Evolutionary conservation across 1,140 invertebrate species (phyloP), one percentile per base, ranked within the genome.

Genomic region (Drosophila neocordata): DNA sequence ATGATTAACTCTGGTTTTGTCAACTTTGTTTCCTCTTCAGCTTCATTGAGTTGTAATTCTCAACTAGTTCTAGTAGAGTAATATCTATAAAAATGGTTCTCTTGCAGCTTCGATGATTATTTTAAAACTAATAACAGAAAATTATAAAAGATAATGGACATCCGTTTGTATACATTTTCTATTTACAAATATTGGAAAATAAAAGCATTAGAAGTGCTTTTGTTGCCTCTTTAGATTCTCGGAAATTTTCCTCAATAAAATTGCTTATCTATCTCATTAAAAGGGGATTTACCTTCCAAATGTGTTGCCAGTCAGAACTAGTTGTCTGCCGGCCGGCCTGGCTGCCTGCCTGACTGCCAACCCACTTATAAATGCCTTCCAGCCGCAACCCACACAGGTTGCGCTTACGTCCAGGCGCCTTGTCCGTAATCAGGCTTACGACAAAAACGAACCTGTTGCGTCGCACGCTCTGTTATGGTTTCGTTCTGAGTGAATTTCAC

Each of bases 361-460:
- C 27, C 27, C 27, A 31, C 27, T 6, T 0, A 6, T 6, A 24
- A 24, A 24, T 24, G 22, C 22, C 22, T 44, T 44, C 41, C 41
- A 44, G 41, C n/a, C n/a, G 24, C 27, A 31, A 56, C 27, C 53
- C 53, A 56, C 52, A 56, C 27, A 56, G 31, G 53, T 56, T 56
- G 53, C 27, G 44, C 4, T 34, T 56, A 34, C 8, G 24, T 56
- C 27, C 53, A 56, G 51, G 53, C 27, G 41, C 41, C 41, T 20
- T 56, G 27, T 35, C 27, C 11, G 13, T 56, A 34, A 56, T 56
- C 53, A 56, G 27, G 27, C 52, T 13, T 2, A 44, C 41, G 13
- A 44, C 41, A 18, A 44, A 31, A 27, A 31, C 53, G 53, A 56
- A 56, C 53, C 53, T 56, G 53, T 56, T 56, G 53, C 53, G 41